A percentile compares a stretch with the other conserved stretches of the same genome.
Conservation (phyloP, 2,797 vertebrate genomes). For the Perodicticus potto region DNA sequence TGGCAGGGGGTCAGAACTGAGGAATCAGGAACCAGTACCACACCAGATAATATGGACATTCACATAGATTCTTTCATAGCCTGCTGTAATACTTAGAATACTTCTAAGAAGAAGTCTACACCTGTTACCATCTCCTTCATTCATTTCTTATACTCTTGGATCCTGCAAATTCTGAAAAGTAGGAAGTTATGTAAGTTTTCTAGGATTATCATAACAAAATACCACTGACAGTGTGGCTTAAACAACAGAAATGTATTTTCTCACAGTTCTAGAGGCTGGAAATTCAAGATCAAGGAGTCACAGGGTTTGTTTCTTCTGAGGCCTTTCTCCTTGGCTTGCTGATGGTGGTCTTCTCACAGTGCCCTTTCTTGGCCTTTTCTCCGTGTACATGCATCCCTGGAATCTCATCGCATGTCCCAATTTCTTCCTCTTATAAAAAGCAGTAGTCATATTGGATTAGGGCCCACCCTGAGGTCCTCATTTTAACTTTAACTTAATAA, state of each 20-base stretch:
- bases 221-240: neutral
- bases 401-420: neutral
- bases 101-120: neutral
- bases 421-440: constrained; percentile 3
- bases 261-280: neutral
- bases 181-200: neutral
- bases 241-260: neutral
- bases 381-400: neutral
- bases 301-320: neutral
- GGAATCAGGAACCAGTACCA: neutral
- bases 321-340: neutral
- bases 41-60: neutral
- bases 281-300: neutral
- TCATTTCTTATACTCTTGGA: neutral
- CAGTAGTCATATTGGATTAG: neutral
- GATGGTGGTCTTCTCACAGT: neutral
- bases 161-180: neutral
- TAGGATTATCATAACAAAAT: neutral
- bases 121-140: neutral
- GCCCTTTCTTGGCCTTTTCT: neutral
- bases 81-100: neutral
- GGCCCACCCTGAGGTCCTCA: neutral
- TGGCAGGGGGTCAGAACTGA: neutral
- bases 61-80: neutral
- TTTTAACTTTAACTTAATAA: neutral